Evolutionary conservation across 2,113 vertebrate species (phyloP).

Genomic region (Salvelinus alpinus): DNA sequence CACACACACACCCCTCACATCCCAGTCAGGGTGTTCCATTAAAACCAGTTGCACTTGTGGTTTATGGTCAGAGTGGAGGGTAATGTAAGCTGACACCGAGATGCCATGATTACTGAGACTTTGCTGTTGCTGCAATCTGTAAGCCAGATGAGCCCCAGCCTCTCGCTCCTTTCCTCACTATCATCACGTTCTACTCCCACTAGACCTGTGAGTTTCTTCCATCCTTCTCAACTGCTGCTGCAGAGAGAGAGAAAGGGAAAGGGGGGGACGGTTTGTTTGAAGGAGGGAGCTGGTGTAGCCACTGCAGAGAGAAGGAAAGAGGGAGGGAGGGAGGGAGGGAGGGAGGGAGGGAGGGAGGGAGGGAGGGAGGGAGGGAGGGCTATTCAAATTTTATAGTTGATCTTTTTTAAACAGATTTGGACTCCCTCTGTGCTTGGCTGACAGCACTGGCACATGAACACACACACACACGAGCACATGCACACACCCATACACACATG

Average conservation of each 20-base stretch:
- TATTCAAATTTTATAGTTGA: constrained; percentile 48
- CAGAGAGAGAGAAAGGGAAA: constrained; percentile 8
- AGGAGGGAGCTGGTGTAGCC: constrained; percentile 22
- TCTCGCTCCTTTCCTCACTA: not conserved
- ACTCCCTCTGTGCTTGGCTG: constrained; percentile 53
- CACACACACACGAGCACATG: constrained; percentile 39
- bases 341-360: not conserved
- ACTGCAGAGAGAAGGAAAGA: not conserved
- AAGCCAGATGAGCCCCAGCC: constrained; percentile 53
- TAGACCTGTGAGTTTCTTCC: constrained; percentile 14
- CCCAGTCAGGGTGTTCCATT: constrained; percentile 31
- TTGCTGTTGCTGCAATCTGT: constrained; percentile 40
- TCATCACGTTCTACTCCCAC: constrained; percentile 36
- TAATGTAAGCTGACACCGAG: constrained; percentile 4
- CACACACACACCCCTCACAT: constrained; percentile 6
- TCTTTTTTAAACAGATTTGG: constrained; percentile 50
- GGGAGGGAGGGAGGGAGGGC: constrained; percentile 13
- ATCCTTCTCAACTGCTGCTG: constrained; percentile 17
- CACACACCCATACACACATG: constrained; percentile 10
- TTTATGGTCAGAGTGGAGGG: constrained; percentile 31
- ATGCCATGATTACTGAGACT: constrained; percentile 24
- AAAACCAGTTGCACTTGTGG: constrained; percentile 19
- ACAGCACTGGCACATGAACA: constrained; percentile 53
- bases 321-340: not conserved
- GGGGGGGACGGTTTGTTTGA: constrained; percentile 21